These are phyloP conservation scores for Greenwoodochromis staneri DNA, from an alignment of 2,113 vertebrate species.

Conservation along the genomic window DNA sequence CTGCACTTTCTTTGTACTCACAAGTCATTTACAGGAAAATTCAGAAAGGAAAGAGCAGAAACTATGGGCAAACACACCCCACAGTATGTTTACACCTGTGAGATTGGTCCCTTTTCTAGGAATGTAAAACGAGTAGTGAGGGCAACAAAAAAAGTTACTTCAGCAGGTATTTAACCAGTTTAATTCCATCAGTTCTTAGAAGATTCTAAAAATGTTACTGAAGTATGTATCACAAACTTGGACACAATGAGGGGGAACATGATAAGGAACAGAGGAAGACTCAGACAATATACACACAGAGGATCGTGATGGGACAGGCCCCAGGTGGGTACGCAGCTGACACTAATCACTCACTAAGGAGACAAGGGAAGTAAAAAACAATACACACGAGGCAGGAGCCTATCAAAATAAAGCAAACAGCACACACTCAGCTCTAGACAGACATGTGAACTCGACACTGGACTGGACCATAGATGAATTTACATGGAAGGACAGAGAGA, in stretches of 20 bases:
- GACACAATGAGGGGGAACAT: not conserved
- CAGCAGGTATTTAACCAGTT: not conserved
- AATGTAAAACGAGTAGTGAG: not conserved
- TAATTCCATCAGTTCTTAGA: not conserved
- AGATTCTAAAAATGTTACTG: not conserved
- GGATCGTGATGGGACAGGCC: not conserved
- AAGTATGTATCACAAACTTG: not conserved
- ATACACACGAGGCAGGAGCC: not conserved
- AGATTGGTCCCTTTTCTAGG: not conserved
- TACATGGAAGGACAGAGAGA: not conserved
- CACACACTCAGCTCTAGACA: not conserved
- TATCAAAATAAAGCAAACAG: not conserved
- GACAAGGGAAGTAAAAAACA: not conserved
- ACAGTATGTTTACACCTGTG: not conserved
- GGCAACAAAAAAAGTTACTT: not conserved
- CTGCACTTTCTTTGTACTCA: not conserved
- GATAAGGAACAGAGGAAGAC: not conserved
- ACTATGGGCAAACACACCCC: not conserved
- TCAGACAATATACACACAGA: not conserved
- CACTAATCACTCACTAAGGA: not conserved
- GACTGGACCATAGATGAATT: not conserved
- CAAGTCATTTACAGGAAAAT: not conserved
- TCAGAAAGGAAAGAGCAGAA: not conserved
- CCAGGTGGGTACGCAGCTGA: not conserved
- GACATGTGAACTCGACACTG: not conserved